Evolutionary conservation across 2,113 vertebrate genomes (phyloP), one percentile per base, ranked within the genome.

Genomic region (Anarhynchus alexandrinus): DNA sequence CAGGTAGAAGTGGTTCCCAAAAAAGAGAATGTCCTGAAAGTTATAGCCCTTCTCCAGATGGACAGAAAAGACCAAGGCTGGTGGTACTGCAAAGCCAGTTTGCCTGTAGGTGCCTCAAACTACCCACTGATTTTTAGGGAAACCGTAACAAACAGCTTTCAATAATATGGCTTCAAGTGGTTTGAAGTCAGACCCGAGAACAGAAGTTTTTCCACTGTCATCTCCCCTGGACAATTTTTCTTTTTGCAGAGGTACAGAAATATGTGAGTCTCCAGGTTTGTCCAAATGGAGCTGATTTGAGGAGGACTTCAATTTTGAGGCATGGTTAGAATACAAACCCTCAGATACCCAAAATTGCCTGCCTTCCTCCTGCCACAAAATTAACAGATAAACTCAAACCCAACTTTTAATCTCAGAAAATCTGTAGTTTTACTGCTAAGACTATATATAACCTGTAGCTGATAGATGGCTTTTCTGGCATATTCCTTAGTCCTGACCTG

Each of bases 401-500:
- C 49, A 82, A 5, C 34, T 40, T 17, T 69, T 36, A 11, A 38
- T 72, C 43, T 61, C 21, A 19, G 52, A 71, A 85, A 54, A 57
- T 59, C 43, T 59, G 34, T 69, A 43, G 11, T 0, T 55, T 62
- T 84, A 15, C 72, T 65, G 43, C 40, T 18, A 43, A 38, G 64
- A 67, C 10, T 55, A 82, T 22, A 18, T 15, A 40, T 22, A 32
- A 86, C 1, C 15, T n/a, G 27, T 15, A 40, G 76, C 13, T 69
- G 40, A 65, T 20, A 32, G 9, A 30, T 65, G 49, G 14, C 4
- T 93, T 88, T 73, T 72, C 59, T 73, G 54, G 40, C 26, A 15
- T n/a, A 54, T 62, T 45, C 66, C 40, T 62, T n/a, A 15, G 11
- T 81, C n/a, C 95, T 86, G 80, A 99, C 99, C 99, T 99, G 97